These are phyloP conservation scores for Hypena proboscidalis DNA, from an alignment of 2,888 invertebrate genomes.

Conservation along the genomic window DNA sequence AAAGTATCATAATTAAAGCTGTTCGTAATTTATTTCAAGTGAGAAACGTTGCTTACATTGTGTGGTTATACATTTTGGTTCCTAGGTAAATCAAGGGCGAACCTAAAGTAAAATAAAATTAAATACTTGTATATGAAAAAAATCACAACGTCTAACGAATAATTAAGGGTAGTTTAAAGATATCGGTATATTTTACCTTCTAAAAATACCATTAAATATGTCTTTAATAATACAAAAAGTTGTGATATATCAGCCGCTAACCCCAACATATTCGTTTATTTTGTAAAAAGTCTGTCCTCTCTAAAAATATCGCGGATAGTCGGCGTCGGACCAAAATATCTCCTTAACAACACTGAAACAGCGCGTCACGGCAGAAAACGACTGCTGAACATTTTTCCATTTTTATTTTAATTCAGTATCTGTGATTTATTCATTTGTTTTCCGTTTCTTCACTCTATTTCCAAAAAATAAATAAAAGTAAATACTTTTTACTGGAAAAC, in stretches of 20 bases:
- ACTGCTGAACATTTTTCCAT: constrained; percentile 39
- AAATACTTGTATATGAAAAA: too few relatives aligned
- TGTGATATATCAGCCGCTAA: constrained; percentile 69
- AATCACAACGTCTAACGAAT: too few relatives aligned
- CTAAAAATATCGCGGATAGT: constrained; percentile 78
- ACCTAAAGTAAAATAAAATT: too few relatives aligned
- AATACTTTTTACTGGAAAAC: constrained; percentile 1
- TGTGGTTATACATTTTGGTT: too few relatives aligned
- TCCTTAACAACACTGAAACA: constrained; percentile 59
- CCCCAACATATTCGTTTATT: constrained; percentile 74
- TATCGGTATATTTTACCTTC: too few relatives aligned
- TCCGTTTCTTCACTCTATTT: constrained; percentile 16
- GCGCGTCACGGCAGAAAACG: constrained; percentile 55
- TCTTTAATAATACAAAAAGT: constrained; percentile 27
- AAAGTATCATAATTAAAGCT: too few relatives aligned
- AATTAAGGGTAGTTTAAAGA: too few relatives aligned
- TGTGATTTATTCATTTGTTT: constrained; percentile 37
- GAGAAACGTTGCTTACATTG: too few relatives aligned
- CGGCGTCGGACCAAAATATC: constrained; percentile 77
- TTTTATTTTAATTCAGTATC: constrained; percentile 32
- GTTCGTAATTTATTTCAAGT: too few relatives aligned
- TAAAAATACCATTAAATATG: constrained; percentile 2
- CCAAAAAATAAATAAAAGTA: constrained; percentile 3
- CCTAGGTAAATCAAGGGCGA: too few relatives aligned
- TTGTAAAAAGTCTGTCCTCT: constrained; percentile 80